Conservation (phyloP, 2,113 vertebrate genomes). For the Neogale vison region DNA sequence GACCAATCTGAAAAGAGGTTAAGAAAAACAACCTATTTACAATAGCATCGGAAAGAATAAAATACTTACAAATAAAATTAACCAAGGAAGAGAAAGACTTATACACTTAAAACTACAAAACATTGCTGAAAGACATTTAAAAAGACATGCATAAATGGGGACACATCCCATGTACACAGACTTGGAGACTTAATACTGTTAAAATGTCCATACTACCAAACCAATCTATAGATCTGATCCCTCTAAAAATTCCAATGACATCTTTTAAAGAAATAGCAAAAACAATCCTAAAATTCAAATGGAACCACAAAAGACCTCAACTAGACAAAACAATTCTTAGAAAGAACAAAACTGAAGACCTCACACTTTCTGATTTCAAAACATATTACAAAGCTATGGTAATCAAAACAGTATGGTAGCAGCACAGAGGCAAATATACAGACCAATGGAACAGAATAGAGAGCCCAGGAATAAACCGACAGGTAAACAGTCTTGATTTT, state of each 20-base stretch:
- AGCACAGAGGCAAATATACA: background rate
- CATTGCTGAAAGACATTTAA: background rate
- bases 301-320: background rate
- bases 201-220: background rate
- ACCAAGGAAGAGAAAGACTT: background rate
- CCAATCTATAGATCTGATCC: background rate
- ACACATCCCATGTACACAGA: background rate
- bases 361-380: conserved; percentile 19
- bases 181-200: background rate
- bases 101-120: background rate
- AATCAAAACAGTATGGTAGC: background rate
- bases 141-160: background rate
- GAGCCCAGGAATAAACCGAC: background rate
- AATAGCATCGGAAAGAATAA: background rate
- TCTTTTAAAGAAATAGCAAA: background rate
- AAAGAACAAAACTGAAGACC: background rate
- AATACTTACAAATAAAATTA: conserved; percentile 12
- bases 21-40: background rate
- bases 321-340: background rate
- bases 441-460: background rate
- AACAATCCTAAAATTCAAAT: background rate
- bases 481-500: background rate
- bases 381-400: background rate
- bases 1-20: background rate
- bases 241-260: background rate